phyloP scores from a whole-genome alignment of 1,140 invertebrate species.

The Bombus vancouverensis region DNA sequence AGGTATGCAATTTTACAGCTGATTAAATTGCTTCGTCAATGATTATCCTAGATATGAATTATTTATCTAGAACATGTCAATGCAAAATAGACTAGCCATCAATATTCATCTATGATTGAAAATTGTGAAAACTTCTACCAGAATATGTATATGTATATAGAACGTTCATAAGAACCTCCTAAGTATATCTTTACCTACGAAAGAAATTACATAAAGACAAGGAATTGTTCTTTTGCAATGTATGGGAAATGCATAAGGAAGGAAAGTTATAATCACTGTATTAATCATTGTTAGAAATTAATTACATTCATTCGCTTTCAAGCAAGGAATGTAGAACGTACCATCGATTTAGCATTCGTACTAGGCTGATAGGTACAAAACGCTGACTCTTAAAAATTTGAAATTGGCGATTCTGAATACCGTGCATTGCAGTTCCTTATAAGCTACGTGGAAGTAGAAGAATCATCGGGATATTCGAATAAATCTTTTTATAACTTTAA shows the following conservation, averaged over 20 bases:
- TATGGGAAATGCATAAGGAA: constrained; percentile 6
- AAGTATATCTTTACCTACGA: too few relatives aligned
- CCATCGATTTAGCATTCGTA: background rate
- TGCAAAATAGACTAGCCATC: too few relatives aligned
- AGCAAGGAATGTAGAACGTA: background rate
- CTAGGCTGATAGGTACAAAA: background rate
- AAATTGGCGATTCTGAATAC: too few relatives aligned
- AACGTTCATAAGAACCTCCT: too few relatives aligned
- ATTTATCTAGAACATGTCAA: background rate
- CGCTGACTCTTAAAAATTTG: too few relatives aligned
- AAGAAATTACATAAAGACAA: background rate
- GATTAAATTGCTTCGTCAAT: background rate
- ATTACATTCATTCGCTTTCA: background rate
- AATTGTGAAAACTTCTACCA: background rate
- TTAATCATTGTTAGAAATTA: background rate
- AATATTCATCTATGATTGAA: background rate
- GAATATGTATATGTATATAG: too few relatives aligned
- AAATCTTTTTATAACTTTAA: background rate
- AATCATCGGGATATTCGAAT: background rate
- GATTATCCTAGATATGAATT: background rate
- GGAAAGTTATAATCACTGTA: background rate
- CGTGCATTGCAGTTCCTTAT: too few relatives aligned
- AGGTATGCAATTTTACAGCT: background rate
- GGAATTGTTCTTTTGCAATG: background rate
- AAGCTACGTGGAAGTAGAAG: too few relatives aligned